Conservation (phyloP, 2,888 invertebrate genomes). For the Gastracanthus pulcherrimus region DNA sequence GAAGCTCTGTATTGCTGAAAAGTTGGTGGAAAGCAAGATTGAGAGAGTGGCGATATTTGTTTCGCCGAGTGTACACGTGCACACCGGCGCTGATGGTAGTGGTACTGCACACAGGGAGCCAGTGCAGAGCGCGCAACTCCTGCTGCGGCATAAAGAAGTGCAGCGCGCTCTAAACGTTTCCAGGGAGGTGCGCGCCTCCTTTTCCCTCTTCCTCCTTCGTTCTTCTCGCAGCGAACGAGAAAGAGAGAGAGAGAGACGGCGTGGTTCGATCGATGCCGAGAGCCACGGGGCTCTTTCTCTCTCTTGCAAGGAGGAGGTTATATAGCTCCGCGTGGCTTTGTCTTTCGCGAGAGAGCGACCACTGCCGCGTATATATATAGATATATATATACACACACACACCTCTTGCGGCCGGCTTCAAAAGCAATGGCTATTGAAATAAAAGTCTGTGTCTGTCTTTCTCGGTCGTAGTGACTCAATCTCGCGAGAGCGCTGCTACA, state of each 20-base stretch:
- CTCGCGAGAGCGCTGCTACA: not conserved
- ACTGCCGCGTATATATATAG: not conserved
- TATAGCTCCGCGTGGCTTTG: conserved; percentile 31
- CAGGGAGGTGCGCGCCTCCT: conserved; percentile 65
- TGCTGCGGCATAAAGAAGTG: conserved; percentile 41
- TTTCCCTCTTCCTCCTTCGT: conserved; percentile 32
- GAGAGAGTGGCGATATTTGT: too few species aligned
- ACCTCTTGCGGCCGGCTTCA: conserved; percentile 62
- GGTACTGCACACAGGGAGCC: too few species aligned
- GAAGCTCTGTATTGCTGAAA: too few species aligned
- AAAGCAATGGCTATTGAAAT: conserved; percentile 67
- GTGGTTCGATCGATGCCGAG: conserved; percentile 60
- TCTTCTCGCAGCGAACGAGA: conserved; percentile 33
- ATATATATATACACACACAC: not conserved
- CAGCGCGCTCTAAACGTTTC: conserved; percentile 69
- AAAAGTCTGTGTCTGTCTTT: conserved; percentile 64
- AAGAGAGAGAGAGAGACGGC: not conserved
- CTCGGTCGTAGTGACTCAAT: conserved; percentile 18
- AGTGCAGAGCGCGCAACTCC: conserved; percentile 5
- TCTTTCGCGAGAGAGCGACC: conserved; percentile 38
- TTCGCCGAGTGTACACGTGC: not conserved
- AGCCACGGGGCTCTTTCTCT: not conserved
- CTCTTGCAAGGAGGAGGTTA: not conserved
- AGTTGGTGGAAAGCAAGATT: too few species aligned
- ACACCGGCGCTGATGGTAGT: too few species aligned